phyloP scores from a whole-genome alignment of 2,888 invertebrate species.

The Marronus borbonicus region DNA sequence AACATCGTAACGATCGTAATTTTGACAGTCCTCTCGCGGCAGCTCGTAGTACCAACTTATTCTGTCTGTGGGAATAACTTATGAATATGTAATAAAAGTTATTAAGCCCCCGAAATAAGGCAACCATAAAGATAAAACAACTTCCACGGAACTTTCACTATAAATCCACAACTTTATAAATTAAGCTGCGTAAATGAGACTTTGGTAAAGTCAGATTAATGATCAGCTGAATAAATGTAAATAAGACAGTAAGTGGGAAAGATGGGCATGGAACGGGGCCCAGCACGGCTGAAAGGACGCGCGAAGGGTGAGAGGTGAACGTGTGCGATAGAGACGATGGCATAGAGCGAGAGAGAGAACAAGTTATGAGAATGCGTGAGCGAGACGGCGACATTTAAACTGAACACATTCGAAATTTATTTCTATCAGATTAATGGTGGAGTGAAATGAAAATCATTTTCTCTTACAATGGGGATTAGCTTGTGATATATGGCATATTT shows the following conservation, averaged over 20 bases:
- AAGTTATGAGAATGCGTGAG: neutral
- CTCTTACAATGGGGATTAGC: conserved; percentile 14
- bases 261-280: conserved; percentile 51
- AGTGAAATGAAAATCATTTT: conserved; percentile 42
- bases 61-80: conserved; percentile 45
- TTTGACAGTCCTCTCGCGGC: conserved; percentile 33
- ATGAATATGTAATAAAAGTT: conserved; percentile 69
- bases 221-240: conserved; percentile 69
- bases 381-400: too few species aligned
- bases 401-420: conserved; percentile 38
- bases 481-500: conserved; percentile 13
- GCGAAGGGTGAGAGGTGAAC: conserved; percentile 21
- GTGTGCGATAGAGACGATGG: neutral
- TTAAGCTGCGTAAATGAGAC: conserved; percentile 70
- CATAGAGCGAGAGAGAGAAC: conserved; percentile 8
- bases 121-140: conserved; percentile 70
- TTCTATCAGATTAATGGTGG: conserved; percentile 38
- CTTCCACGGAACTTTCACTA: conserved; percentile 68
- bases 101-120: conserved; percentile 67
- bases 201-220: conserved; percentile 71
- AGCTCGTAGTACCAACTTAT: conserved; percentile 16
- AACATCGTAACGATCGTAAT: conserved; percentile 32
- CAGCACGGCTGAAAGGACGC: neutral
- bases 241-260: conserved; percentile 64
- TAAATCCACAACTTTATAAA: conserved; percentile 71